A percentile compares a stretch with the other conserved stretches of the same genome.
Evolutionary conservation across 2,797 vertebrate species (phyloP).

Genomic region (Crenuchus spilurus): DNA sequence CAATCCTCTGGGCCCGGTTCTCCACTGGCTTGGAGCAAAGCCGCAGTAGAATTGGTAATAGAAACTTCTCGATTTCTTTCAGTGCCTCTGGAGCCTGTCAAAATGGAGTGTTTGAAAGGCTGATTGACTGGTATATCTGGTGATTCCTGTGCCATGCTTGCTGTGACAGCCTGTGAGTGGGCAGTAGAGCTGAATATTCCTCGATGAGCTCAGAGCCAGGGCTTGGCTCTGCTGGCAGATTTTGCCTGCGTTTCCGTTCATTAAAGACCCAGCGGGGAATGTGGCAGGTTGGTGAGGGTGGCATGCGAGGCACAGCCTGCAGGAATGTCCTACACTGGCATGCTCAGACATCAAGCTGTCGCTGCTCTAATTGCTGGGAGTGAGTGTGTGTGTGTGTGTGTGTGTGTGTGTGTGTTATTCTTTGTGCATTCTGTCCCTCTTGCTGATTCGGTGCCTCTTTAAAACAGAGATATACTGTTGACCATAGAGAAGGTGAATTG

Average conservation of each 20-base stretch:
- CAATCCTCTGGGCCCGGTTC: slow-evolving; percentile 7
- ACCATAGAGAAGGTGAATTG: too few species aligned
- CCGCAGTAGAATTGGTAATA: slow-evolving; percentile 3
- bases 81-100: not conserved
- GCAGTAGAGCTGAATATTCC: slow-evolving; percentile 60
- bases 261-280: slow-evolving; percentile 63
- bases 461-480: slow-evolving; percentile 1
- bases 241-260: slow-evolving; percentile 68
- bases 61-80: not conserved
- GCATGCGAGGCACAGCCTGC: slow-evolving; percentile 44
- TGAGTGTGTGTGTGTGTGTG: slow-evolving; percentile 7
- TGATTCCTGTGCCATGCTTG: slow-evolving; percentile 39
- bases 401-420: slow-evolving; percentile 40
- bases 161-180: slow-evolving; percentile 71
- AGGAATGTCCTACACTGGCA: slow-evolving; percentile 61
- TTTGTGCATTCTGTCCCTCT: slow-evolving; percentile 49
- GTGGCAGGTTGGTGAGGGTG: slow-evolving; percentile 58
- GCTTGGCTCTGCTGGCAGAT: slow-evolving; percentile 55
- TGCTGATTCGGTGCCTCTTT: slow-evolving; percentile 22
- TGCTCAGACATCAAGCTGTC: slow-evolving; percentile 53
- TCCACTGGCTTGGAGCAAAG: slow-evolving; percentile 3
- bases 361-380: slow-evolving; percentile 23
- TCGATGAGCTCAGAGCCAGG: slow-evolving; percentile 42
- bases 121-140: slow-evolving; percentile 25
- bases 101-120: slow-evolving; percentile 20